Evolutionary conservation across 2,888 invertebrate species (phyloP), one percentile per base, ranked within the genome.

Genomic region (Drosophila neutralis): DNA sequence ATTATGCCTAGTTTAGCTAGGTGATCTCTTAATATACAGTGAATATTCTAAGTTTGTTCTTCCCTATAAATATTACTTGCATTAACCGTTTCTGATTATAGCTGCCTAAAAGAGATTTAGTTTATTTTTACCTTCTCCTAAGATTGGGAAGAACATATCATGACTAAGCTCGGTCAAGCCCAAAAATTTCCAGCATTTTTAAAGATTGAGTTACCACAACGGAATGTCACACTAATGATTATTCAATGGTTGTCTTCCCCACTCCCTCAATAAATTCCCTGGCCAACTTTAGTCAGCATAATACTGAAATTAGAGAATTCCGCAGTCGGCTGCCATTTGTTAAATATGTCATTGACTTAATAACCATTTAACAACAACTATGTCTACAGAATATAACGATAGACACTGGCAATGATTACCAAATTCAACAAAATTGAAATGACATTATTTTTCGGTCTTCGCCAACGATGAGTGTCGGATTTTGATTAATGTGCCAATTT

Each of bases 401-500:
- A 52, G 21, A 2, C 36, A 15, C 42, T 15, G 10, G 8, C 29
- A 68, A 13, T 48, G 45, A 48, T 53, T 48, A 58, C 53, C 33
- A 53, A 58, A 27, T 29, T 29, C 33, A 59, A 69, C 21, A 31
- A 45, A 53, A 31, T 48, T 56, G 10, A 66, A 59, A 49, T 54
- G 38, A 69, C 42, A 62, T 27, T 42, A 51, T 61, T 62, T 62
- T 69, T 52, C 56, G 45, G 49, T 51, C 29, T 40, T 21, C 52
- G 13, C 40, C 29, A 58, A 42, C 42, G 52, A 38, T 58, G 51
- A 33, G 15, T 36, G 27, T 38, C 24, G 52, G 15, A 5, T 60
- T 59, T 59, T 60, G 59, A 70, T 65, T 59, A 62, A 74, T 57
- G 56, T 62, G 66, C 71, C 63, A 80, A 77, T 51, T 79, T 77